Evolutionary conservation across 2,113 vertebrate genomes (phyloP), one percentile per base, ranked within the genome.

Genomic region (Spilogale gracilis): DNA sequence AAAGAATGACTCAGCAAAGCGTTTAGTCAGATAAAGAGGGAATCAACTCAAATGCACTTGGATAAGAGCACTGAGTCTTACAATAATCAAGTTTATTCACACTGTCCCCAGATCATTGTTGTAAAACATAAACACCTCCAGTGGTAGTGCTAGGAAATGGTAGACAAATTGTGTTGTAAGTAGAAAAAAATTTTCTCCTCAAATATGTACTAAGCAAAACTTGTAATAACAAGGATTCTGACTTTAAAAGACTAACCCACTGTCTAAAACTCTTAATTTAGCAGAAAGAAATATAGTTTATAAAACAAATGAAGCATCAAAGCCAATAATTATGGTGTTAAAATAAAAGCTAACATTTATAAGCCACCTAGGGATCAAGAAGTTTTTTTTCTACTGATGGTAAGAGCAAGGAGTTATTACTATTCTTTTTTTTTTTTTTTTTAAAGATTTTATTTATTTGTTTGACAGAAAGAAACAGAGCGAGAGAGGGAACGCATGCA

Each of bases 1-100:
- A 97, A 97, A 91, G 92, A 97, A 85, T 97, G 97, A 96, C 88
- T 97, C 92, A 97, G 91, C 84, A 91, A 81, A 87, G n/a, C 76
- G 79, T 43, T 95, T 89, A 97, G 91, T 95, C 60, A 96, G 67
- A 96, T 76, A 56, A 95, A 95, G 60, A 89, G 83, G 13, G 0
- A 0, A 84, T 93, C n/a, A 91, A 93, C 25, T 97, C 85, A 92
- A 93, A 97, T 65, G 48, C 52, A 54, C 45, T 88, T 61, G 30
- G 89, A 86, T 92, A 96, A 88, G 4, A 93, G 54, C 50, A 95
- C 2, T 69, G 54, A 86, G 86, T 74, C 94, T 96, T 96, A 52
- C n/a, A 96, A 32, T 78, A 90, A 79, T 63, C 38, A 95, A 65
- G 14, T 83, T 96, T 92, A 94, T 92, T 74, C 11, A 73, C 20